Percentiles rank a stretch among this genome's conserved stretches.
Evolutionary conservation across 1,140 invertebrate genomes (phyloP).

Genomic region (Saxidomus purpurata): DNA sequence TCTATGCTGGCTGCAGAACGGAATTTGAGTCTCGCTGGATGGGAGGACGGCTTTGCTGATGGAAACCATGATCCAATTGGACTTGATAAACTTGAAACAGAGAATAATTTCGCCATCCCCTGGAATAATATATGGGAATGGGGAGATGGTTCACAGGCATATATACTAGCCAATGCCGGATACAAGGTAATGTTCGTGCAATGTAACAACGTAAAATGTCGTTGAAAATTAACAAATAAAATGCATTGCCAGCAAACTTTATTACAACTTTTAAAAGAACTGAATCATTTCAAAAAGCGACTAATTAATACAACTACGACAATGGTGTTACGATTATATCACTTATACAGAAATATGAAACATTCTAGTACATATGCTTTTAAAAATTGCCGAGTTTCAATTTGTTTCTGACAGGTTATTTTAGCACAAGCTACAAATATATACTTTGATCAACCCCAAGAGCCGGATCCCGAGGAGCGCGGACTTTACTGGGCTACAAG

Average conservation of each 20-base stretch:
- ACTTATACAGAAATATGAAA: too few relatives aligned
- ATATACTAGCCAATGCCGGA: constrained; percentile 76
- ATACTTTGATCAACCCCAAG: constrained; percentile 78
- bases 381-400: too few relatives aligned
- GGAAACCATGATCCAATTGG: constrained; percentile 45
- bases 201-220: too few relatives aligned
- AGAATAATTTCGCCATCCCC: constrained; percentile 73
- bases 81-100: constrained; percentile 22
- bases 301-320: too few relatives aligned
- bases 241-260: too few relatives aligned
- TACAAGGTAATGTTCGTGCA: constrained; percentile 73
- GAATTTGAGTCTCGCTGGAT: constrained; percentile 65
- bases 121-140: constrained; percentile 85
- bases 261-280: too few relatives aligned
- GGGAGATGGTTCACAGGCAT: constrained; percentile 74
- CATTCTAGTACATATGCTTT: too few relatives aligned
- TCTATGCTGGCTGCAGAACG: constrained; percentile 9
- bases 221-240: too few relatives aligned
- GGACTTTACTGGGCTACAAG: constrained; percentile 74
- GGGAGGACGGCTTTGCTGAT: constrained; percentile 76
- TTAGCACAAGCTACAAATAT: constrained; percentile 74
- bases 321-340: too few relatives aligned
- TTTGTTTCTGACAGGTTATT: constrained; percentile 72
- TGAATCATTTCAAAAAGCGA: too few relatives aligned
- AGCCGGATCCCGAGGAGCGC: constrained; percentile 76